These are phyloP conservation scores for Dermolepida albohirtum DNA, from an alignment of 2,888 invertebrate species.

Conservation along the genomic window DNA sequence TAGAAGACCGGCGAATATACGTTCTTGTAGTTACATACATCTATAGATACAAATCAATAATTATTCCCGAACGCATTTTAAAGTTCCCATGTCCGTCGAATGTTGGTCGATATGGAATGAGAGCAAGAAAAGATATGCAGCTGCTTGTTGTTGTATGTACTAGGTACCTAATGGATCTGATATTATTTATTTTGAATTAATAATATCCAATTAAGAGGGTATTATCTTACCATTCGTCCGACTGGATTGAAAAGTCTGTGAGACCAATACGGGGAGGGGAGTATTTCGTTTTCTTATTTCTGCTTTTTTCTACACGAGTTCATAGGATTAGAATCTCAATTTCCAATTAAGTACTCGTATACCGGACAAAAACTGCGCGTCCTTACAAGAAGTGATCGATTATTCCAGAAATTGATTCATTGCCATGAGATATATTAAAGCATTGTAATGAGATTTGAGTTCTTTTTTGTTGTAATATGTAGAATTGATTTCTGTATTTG, in stretches of 20 bases:
- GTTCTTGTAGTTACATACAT: too few species aligned
- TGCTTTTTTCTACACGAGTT: background rate
- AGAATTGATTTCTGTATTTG: too few species aligned
- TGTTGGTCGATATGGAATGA: background rate
- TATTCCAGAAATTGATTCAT: constrained; percentile 24
- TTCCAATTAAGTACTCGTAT: constrained; percentile 26
- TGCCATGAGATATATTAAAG: constrained; percentile 6
- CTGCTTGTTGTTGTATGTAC: constrained; percentile 15
- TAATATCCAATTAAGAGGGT: constrained; percentile 30
- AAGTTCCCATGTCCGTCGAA: constrained; percentile 21
- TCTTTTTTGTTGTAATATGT: constrained; percentile 3
- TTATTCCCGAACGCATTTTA: constrained; percentile 30
- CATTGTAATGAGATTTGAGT: constrained; percentile 3
- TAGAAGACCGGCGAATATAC: too few species aligned
- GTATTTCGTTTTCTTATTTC: too few species aligned
- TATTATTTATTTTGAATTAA: constrained; percentile 37
- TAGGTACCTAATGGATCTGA: constrained; percentile 34
- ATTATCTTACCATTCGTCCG: constrained; percentile 4
- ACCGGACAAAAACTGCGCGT: constrained; percentile 4
- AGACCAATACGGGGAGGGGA: background rate
- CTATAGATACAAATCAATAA: constrained; percentile 29
- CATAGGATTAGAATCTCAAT: constrained; percentile 13
- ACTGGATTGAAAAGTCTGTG: background rate
- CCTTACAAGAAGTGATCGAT: constrained; percentile 16
- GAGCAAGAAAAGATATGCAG: constrained; percentile 21